Evolutionary conservation across 2,888 invertebrate genomes (phyloP).

Genomic region (Netelia melanura): DNA sequence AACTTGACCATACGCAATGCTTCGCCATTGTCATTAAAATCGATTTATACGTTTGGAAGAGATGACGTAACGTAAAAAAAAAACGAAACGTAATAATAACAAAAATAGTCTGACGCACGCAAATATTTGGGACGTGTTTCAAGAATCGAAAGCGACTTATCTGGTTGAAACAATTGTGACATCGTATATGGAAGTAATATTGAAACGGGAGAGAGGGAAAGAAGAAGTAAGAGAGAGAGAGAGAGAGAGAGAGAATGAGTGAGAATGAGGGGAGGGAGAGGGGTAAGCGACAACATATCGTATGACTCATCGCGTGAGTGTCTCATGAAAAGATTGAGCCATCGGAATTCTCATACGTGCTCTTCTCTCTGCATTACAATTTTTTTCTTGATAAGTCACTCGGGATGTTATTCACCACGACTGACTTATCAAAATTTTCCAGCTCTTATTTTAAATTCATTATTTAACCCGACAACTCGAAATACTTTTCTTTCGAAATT

Average conservation of each 20-base stretch:
- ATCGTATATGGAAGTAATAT: not conserved
- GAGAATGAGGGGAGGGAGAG: not conserved
- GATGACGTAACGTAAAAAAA: conserved; percentile 13
- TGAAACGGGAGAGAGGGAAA: not conserved
- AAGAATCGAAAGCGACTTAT: conserved; percentile 29
- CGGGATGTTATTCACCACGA: not conserved
- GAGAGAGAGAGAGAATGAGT: no score
- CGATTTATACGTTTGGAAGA: no score
- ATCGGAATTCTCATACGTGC: conserved; percentile 49
- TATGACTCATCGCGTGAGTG: conserved; percentile 9
- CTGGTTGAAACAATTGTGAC: conserved; percentile 38
- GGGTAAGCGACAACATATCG: conserved; percentile 3
- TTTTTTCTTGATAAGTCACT: conserved; percentile 2
- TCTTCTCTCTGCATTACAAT: conserved; percentile 2
- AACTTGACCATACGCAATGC: not conserved
- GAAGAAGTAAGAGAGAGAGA: no score
- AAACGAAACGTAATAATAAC: not conserved
- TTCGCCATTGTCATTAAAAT: not conserved
- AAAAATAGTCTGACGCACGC: not conserved
- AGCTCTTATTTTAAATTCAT: no score
- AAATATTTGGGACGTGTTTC: conserved; percentile 47
- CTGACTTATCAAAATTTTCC: no score
- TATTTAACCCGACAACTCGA: no score
- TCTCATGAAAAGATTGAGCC: conserved; percentile 31
- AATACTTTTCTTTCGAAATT: no score